Percentiles rank a stretch among this genome's conserved stretches.
Evolutionary conservation across 1,140 invertebrate genomes (phyloP).

Genomic region (Brachionus asplanchnoidis): DNA sequence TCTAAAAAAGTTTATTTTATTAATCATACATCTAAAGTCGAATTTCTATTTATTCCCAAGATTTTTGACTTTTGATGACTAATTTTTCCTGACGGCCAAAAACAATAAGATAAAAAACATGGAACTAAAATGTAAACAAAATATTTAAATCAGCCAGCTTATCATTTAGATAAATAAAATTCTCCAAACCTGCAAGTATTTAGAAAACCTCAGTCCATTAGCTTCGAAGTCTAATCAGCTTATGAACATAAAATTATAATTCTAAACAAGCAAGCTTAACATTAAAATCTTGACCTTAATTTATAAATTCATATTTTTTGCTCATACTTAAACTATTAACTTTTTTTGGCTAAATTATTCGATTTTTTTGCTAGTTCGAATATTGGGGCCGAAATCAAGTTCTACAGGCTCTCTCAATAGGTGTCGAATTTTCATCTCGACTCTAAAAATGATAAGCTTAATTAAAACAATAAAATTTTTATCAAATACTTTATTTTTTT

Average conservation of each 20-base stretch:
- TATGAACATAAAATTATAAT: constrained; percentile 20
- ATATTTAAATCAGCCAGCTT: background rate
- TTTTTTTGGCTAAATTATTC: background rate
- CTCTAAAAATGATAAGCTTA: background rate
- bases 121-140: background rate
- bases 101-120: background rate
- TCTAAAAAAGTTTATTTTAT: background rate
- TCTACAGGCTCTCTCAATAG: background rate
- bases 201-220: background rate
- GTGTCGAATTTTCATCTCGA: background rate
- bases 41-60: too few relatives aligned
- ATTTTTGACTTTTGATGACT: too few relatives aligned
- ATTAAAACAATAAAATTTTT: background rate
- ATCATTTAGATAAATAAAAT: background rate
- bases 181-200: background rate
- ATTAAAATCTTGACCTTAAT: constrained; percentile 39
- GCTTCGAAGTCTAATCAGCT: background rate
- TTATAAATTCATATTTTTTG: background rate
- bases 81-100: too few relatives aligned
- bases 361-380: constrained; percentile 2
- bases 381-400: background rate
- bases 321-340: constrained; percentile 38
- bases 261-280: constrained; percentile 22
- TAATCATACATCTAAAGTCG: background rate
- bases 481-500: background rate